Conservation (phyloP, 2,113 vertebrate genomes). For the Chaetodon trifascialis region DNA sequence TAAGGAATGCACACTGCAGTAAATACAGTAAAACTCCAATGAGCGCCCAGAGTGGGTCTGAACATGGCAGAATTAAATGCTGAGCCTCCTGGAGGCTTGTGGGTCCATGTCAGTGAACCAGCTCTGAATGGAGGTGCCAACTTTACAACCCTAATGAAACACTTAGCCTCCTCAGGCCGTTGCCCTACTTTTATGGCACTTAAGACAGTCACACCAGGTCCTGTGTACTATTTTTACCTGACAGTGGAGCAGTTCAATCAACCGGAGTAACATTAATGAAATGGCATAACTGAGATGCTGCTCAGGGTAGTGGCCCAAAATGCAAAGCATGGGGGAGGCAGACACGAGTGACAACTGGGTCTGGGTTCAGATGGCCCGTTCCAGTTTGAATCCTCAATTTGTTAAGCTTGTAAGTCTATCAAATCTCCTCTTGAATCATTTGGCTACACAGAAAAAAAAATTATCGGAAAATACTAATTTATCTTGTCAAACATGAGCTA, state of each 20-base stretch:
- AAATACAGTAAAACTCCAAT: conserved; percentile 4
- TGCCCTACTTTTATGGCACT: conserved; percentile 57
- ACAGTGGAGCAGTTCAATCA: conserved; percentile 42
- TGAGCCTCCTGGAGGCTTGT: conserved; percentile 28
- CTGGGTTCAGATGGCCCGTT: background rate
- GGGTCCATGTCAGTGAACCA: conserved; percentile 26
- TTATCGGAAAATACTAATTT: background rate
- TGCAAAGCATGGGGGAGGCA: background rate
- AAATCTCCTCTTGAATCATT: background rate
- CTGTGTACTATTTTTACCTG: conserved; percentile 52
- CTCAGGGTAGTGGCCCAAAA: conserved; percentile 38
- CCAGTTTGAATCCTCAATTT: background rate
- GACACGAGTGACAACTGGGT: background rate
- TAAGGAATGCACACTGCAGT: conserved; percentile 29
- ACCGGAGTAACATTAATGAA: conserved; percentile 38
- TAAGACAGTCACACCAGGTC: conserved; percentile 33
- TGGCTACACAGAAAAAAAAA: background rate
- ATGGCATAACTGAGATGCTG: conserved; percentile 28
- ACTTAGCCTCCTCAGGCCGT: conserved; percentile 42
- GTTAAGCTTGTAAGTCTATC: background rate
- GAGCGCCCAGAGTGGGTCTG: background rate
- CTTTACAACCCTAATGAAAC: conserved; percentile 56
- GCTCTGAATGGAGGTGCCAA: conserved; percentile 23
- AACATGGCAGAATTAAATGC: conserved; percentile 33
- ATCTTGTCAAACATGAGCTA: background rate